Evolutionary conservation across 2,797 vertebrate species (phyloP), one percentile per base, ranked within the genome.

Genomic region (Esox lucius): DNA sequence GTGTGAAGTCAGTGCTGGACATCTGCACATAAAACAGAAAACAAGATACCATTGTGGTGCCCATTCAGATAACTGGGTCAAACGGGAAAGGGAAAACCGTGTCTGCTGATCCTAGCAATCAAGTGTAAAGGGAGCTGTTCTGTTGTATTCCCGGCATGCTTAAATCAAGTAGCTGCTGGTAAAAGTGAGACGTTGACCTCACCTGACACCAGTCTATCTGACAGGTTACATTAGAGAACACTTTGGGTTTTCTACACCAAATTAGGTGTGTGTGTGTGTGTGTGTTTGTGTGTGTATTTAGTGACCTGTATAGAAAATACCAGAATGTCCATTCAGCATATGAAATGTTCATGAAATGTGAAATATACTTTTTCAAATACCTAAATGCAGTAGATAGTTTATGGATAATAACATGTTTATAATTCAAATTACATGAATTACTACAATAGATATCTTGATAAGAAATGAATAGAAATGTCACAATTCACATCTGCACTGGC

Each of bases 141-240:
- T 61, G 56, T 61, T 59, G 11, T 24, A 24, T 26, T 5, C 35
- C 35, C 35, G 35, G 35, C 35, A 39, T 39, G 4, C 4, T 39
- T 39, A 5, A 39, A 39, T 39, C 35, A 8, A 39, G 35, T 39
- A 70, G 68, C 39, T 39, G 56, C n/a, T 53, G 70, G 31, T 70
- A 72, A 79, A 72, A 56, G 73, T 51, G 26, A 72, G 59, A 46
- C 16, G 19, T 26, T 53, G n/a, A 69, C 42, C 74, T 22, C 68
- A 66, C 48, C 39, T 56, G 65, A 73, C 66, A 69, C 28, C 62
- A 56, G 53, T 68, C 35, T 49, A 22, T 51, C 11, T 69, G 42
- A 4, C 42, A 12, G 22, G 68, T 48, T 53, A 42, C 15, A 71
- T 75, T 35, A 51, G 17, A 22, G 61, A 39, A 68, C 68, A 71